Base-by-base conservation (phyloP, 2,888 invertebrate species). In the Perizoma flavofasciatum region DNA sequence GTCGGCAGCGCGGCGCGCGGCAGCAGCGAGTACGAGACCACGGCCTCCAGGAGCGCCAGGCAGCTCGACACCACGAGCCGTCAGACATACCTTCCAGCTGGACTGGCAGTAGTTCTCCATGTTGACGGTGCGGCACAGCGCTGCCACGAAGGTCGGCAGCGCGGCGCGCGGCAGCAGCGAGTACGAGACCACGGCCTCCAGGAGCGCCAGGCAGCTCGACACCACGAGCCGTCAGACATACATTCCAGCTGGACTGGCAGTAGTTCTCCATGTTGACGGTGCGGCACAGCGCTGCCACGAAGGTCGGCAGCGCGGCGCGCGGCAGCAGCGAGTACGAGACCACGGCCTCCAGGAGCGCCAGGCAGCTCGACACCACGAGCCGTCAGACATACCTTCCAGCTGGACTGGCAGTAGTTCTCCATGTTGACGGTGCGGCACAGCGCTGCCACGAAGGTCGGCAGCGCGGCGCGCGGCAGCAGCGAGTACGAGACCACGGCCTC, bases 321-420 rank as follows among this genome's bases (percentile, higher is more conserved):
- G 98, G 98, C 81, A 98, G 94, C 83, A 96, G 96, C 78, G 97
- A 96, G 90, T 98, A 98, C 71, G 97, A 96, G 65, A 98, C 95
- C 65, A 98, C 95, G 44, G 97, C 95, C 86, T 98, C 98, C 75
- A 98, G 93, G 69, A 98, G 95, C 78, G 96, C 94, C 65, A 98
- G 93, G 82, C 96, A 95, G 68, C 94, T 93, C 73, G 94, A 88
- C 66, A 96, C 96, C 66, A 96, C 96, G 70, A 94, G 93, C 68
- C 94, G 41, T 10, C n/a, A n/a, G 41, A n/a, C 41, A 10, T 63
- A 86, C 85, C 82, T 87, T 97, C 97, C 98, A 98, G 74, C 97
- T 96, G 65, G 93, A 93, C 76, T 95, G 94, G 81, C 96, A 96
- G 87, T 97, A 96, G 54, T 93, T 93, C 77, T 96, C 95, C 67